phyloP scores from a whole-genome alignment of 2,113 vertebrate species.

The Loxodonta africana region DNA sequence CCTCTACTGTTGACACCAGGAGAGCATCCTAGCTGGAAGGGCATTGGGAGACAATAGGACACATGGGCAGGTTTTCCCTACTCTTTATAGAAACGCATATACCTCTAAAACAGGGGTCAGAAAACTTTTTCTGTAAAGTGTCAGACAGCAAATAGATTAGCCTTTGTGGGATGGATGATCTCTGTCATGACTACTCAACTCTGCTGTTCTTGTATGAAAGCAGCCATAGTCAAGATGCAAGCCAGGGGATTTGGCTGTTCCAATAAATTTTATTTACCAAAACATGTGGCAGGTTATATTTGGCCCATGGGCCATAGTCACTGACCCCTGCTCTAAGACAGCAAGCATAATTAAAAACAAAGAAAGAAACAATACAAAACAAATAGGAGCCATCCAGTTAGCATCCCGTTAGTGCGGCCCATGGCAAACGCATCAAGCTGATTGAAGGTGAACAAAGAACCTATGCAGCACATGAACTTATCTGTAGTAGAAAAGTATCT shows the following conservation, averaged over 20 bases:
- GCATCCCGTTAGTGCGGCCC: too few relatives aligned
- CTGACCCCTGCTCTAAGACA: too few relatives aligned
- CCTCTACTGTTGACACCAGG: not conserved
- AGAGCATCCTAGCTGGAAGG: too few relatives aligned
- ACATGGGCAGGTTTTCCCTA: not conserved
- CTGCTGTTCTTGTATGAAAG: not conserved
- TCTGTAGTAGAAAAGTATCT: not conserved
- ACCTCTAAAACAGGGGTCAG: not conserved
- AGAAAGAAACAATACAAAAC: not conserved
- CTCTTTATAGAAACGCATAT: not conserved
- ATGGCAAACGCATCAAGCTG: too few relatives aligned
- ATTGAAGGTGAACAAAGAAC: too few relatives aligned
- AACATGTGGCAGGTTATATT: not conserved
- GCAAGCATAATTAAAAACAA: too few relatives aligned
- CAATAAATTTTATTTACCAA: slow-evolving; percentile 21
- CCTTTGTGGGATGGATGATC: not conserved
- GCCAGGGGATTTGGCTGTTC: not conserved
- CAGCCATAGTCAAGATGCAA: not conserved
- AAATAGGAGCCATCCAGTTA: too few relatives aligned
- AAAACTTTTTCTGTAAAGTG: not conserved
- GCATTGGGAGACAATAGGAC: accelerated
- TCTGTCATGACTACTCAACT: not conserved
- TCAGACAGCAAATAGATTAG: too few relatives aligned
- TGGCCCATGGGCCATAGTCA: not conserved
- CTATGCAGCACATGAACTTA: too few relatives aligned